phyloP scores from a whole-genome alignment of 64 coral and sea anemone genomes.

The Porites lutea region DNA sequence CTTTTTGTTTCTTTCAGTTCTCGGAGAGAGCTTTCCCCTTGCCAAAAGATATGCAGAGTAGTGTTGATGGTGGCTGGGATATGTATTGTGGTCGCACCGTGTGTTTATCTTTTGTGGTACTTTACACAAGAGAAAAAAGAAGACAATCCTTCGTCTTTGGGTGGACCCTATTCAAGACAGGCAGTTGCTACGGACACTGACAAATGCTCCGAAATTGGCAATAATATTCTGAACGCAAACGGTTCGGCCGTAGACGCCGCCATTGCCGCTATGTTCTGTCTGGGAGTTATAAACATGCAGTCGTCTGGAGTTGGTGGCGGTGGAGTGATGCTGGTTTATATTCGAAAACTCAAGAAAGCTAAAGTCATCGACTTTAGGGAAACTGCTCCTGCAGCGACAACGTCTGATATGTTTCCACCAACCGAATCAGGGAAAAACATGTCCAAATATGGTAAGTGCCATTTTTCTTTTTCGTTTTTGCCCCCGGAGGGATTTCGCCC shows the following conservation, averaged over 20 bases:
- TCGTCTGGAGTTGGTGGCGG: slow-evolving; percentile 46
- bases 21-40: too few relatives aligned
- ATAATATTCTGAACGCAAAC: slow-evolving; percentile 10
- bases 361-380: slow-evolving; percentile 51
- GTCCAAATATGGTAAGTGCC: background rate
- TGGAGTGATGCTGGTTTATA: slow-evolving; percentile 59
- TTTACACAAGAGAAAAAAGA: background rate
- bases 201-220: slow-evolving; percentile 56
- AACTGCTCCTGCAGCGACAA: background rate
- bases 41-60: too few relatives aligned
- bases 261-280: slow-evolving; percentile 67
- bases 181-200: slow-evolving; percentile 69
- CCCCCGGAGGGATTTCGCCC: too few relatives aligned
- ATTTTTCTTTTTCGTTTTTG: too few relatives aligned
- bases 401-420: background rate
- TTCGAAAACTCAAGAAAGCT: background rate
- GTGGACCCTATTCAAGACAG: slow-evolving; percentile 40
- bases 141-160: background rate
- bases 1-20: too few relatives aligned
- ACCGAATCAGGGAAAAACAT: background rate
- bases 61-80: background rate
- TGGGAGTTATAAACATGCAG: slow-evolving; percentile 75
- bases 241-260: slow-evolving; percentile 71
- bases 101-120: background rate
- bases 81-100: background rate